A percentile compares a stretch with the other conserved stretches of the same genome.
phyloP scores from a whole-genome alignment of 2,113 vertebrate species.

The Dunckerocampus dactyliophorus region DNA sequence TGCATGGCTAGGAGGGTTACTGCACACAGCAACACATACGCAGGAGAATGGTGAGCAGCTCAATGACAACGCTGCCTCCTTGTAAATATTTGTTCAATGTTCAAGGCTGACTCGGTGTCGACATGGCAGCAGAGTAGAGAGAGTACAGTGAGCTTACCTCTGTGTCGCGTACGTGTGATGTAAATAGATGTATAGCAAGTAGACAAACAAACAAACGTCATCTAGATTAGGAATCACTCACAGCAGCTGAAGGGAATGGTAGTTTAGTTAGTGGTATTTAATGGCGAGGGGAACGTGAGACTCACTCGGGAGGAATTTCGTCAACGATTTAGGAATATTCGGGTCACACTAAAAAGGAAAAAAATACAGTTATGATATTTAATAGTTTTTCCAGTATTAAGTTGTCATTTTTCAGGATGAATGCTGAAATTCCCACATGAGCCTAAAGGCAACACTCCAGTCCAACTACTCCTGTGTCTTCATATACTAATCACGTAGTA shows the following conservation, averaged over 20 bases:
- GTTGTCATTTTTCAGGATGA: too few species aligned
- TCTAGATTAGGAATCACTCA: conserved; percentile 39
- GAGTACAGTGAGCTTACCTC: conserved; percentile 58
- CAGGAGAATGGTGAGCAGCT: conserved; percentile 58
- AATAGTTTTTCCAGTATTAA: too few species aligned
- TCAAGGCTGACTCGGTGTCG: conserved; percentile 62
- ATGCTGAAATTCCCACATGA: too few species aligned
- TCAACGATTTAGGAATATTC: too few species aligned
- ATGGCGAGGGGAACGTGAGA: not conserved
- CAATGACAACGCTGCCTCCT: conserved; percentile 33
- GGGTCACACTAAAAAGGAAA: too few species aligned
- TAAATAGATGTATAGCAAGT: conserved; percentile 73
- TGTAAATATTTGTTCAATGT: conserved; percentile 73
- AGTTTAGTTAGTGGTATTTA: not conserved
- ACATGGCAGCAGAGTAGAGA: conserved; percentile 63
- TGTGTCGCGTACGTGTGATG: conserved; percentile 60
- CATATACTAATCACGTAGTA: too few species aligned
- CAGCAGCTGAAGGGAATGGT: not conserved
- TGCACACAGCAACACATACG: conserved; percentile 68
- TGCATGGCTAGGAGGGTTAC: conserved; percentile 75
- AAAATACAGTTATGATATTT: too few species aligned
- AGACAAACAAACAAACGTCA: conserved; percentile 57
- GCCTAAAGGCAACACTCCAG: too few species aligned
- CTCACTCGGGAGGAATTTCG: too few species aligned
- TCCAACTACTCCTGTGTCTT: too few species aligned